Base-by-base conservation (phyloP, 2,113 vertebrate species). In the Nannospalax galili region DNA sequence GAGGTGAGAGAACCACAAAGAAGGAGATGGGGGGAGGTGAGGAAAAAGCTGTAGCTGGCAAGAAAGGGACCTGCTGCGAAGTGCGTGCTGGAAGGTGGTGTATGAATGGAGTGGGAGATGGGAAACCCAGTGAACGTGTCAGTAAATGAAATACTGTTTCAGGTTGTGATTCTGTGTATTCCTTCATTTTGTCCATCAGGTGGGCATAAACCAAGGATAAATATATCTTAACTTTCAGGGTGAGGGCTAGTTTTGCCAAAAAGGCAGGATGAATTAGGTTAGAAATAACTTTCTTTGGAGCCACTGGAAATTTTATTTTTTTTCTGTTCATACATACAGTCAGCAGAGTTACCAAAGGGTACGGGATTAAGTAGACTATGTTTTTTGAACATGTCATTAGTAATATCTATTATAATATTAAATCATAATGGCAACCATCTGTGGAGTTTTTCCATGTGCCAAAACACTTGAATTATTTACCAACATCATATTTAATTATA, bases 401-500 rank as follows among this genome's bases (percentile, higher is more conserved):
- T 79, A 79, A 85, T 88, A 74, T 69, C 67, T 77, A 28, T 90
- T 78, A n/a, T 79, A 87, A 96, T 95, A 80, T 69, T 85, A 74
- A 94, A 91, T 91, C 94, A 89, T 79, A 75, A 82, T 19, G 75
- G 58, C 89, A 92, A 8, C 85, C 72, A 22, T 92, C 95, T 95
- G 84, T 70, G 90, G 75, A 56, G 11, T 52, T 26, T 73, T 93
- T 93, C 35, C 58, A 60, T 89, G 65, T 67, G 65, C 91, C 77
- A 95, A 84, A 65, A 30, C 62, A 90, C 69, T 70, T 92, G 37
- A 87, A 93, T 95, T 88, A 88, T 84, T 95, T 65, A 93, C 86
- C 35, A 89, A 45, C 28, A 56, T 93, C 80, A 87, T 70, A 73
- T 74, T 94, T 88, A 93, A 89, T 84, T 96, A 86, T 86, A 69